Evolutionary conservation across 2,113 vertebrate genomes (phyloP).

Genomic region (Lophochroa leadbeateri): DNA sequence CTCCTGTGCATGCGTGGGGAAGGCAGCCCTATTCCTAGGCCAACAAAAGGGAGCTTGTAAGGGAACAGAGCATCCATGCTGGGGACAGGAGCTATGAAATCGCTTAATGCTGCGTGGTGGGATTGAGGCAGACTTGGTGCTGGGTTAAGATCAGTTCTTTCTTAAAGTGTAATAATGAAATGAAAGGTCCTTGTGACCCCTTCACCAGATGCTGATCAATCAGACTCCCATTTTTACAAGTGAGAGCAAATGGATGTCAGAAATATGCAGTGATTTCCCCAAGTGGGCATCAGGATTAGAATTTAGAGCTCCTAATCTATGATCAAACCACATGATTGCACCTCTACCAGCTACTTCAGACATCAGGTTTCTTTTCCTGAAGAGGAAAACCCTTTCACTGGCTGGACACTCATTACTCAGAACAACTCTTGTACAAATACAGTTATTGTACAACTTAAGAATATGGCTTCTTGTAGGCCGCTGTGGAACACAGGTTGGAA

Average conservation of each 20-base stretch:
- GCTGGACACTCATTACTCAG: neutral
- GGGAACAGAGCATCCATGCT: neutral
- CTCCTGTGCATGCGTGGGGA: neutral
- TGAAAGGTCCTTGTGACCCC: neutral
- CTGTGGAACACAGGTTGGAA: neutral
- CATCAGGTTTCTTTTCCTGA: neutral
- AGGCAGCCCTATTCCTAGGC: neutral
- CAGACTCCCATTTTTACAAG: neutral
- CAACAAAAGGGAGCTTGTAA: neutral
- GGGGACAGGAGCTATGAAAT: neutral
- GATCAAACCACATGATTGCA: neutral
- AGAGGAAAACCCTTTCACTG: neutral
- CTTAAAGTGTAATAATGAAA: neutral
- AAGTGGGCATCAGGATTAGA: neutral
- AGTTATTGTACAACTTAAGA: neutral
- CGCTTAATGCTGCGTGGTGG: fast-evolving
- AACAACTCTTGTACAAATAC: neutral
- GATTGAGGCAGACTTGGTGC: neutral
- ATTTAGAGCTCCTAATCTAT: neutral
- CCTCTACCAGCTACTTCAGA: neutral
- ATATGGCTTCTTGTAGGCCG: neutral
- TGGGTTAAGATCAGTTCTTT: neutral
- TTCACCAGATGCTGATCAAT: neutral
- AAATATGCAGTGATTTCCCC: neutral
- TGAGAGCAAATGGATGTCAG: neutral